Base-by-base conservation (phyloP, 2,888 invertebrate genomes). In the Xanthia togata region DNA sequence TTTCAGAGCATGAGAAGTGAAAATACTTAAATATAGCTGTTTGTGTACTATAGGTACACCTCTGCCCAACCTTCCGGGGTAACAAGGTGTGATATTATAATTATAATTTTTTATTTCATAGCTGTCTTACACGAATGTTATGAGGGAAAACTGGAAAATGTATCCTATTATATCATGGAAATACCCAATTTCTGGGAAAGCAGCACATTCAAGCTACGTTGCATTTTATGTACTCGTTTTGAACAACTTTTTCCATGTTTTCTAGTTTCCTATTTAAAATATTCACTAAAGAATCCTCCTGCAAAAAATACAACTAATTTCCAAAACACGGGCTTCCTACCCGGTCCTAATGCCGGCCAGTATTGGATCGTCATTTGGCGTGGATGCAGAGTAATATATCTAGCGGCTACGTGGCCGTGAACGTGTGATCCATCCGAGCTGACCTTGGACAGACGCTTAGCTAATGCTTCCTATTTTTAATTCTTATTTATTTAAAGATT, bases 351-450 rank as follows among this genome's bases (percentile, higher is more conserved):
- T 71, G 14, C 65, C 26, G 63, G 63, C 64, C 64, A 47, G 73
- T 85, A 57, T 76, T 68, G 74, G 73, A 74, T 68, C 53, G 62
- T 57, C 73, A 63, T 72, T 82, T 79, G 31, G 63, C 55, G 63
- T 41, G 44, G 60, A 76, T 69, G 73, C 70, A 63, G 26, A 12
- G 69, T 26, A 68, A 82, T 82, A 85, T 78, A 85, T 85, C 77
- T 75, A 72, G 67, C 38, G n/a, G 44, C 47, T 67, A 71, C 67
- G 81, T 23, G 50, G 60, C 53, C 59, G 70, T 57, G 53, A 47
- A 69, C 65, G 53, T 64, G 73, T 57, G 64, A 59, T 69, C 50
- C 50, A 79, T 60, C 44, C n/a, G 35, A 41, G 17, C 20, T 63
- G 68, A 60, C 73, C 79, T 78, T 68, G 59, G 31, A 69, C n/a